Base-by-base conservation (phyloP, 1,140 invertebrate genomes). In the Coelopa frigida region DNA sequence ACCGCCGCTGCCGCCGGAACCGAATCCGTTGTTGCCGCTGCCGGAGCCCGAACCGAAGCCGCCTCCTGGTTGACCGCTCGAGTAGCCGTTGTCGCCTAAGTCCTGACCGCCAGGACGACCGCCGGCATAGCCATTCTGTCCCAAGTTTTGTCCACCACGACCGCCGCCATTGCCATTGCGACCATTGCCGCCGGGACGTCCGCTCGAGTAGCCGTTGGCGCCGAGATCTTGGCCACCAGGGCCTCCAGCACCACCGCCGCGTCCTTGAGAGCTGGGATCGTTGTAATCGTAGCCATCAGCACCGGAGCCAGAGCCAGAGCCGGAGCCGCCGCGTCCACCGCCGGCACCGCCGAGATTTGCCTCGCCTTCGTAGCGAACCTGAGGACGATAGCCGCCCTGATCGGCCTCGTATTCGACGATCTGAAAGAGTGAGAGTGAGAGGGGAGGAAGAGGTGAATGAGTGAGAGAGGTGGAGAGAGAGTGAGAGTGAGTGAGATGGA, bases 391-490 rank as follows among this genome's bases (percentile, higher is more conserved):
- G 55, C 88, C 87, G 47, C 84, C 80, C 55, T 78, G 75, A 63
- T 87, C 85, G 3, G 85, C 87, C 66, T 85, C 80, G 68, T 90
- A 92, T 61, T 85, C 79, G 29, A 92, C 85, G 55, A 87, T 78
- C 66, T 68, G 46, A 3, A 50, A 44, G n/a, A n/a, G n/a, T n/a
- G 22, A 29, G 18, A 36, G 22, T 8, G 3, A 39, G 4, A 1
- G 33, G 21, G 12, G 24, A 23, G 1, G 32, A 31, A 45, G 24
- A 54, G 20, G 20, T 43, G n/a, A n/a, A n/a, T n/a, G n/a, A n/a
- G n/a, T n/a, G n/a, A n/a, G n/a, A n/a, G n/a, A n/a, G n/a, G n/a
- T n/a, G n/a, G n/a, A n/a, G n/a, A n/a, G n/a, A n/a, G n/a, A n/a
- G n/a, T n/a, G n/a, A n/a, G n/a, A n/a, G n/a, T n/a, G n/a, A n/a